Evolutionary conservation across 2,797 vertebrate species (phyloP).

Genomic region (Halcyon smyrnensis): DNA sequence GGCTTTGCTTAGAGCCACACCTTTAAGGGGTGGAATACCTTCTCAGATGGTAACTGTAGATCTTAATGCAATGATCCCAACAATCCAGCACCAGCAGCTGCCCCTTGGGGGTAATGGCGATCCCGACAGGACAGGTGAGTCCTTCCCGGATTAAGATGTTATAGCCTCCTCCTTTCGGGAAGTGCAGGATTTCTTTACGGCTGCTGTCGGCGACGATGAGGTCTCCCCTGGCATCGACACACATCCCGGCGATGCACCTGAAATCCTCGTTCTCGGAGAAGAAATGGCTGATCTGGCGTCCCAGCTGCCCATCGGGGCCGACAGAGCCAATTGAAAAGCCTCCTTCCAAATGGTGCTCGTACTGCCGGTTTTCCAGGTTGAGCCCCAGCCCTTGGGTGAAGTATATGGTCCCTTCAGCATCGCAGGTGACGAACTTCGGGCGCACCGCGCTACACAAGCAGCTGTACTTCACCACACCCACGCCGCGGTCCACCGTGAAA

Average conservation of each 20-base stretch:
- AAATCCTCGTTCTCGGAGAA: constrained; percentile 96
- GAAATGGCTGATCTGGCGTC: constrained; percentile 96
- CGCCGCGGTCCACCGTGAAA: constrained; percentile 89
- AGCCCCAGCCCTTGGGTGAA: constrained; percentile 96
- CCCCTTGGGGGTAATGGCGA: constrained; percentile 94
- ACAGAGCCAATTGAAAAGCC: constrained; percentile 97
- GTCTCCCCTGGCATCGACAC: constrained; percentile 92
- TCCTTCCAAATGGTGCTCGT: constrained; percentile 94
- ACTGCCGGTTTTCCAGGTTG: constrained; percentile 93
- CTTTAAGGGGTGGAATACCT: constrained; percentile 83
- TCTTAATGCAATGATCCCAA: constrained; percentile 98
- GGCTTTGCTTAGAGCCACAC: not conserved
- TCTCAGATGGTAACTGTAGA: constrained; percentile 93
- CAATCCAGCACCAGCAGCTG: constrained; percentile 96
- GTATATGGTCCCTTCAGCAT: constrained; percentile 91
- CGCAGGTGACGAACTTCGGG: constrained; percentile 96
- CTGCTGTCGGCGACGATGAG: constrained; percentile 95
- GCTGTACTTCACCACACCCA: constrained; percentile 93
- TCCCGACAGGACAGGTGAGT: constrained; percentile 92
- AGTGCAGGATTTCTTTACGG: constrained; percentile 94
- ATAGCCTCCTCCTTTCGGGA: constrained; percentile 94
- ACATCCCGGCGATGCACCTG: constrained; percentile 97
- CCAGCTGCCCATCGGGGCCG: constrained; percentile 89
- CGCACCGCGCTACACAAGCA: constrained; percentile 93
- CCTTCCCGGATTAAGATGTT: constrained; percentile 93